Base-by-base conservation (phyloP, 2,888 invertebrate genomes). In the Drosophila ustulata region DNA sequence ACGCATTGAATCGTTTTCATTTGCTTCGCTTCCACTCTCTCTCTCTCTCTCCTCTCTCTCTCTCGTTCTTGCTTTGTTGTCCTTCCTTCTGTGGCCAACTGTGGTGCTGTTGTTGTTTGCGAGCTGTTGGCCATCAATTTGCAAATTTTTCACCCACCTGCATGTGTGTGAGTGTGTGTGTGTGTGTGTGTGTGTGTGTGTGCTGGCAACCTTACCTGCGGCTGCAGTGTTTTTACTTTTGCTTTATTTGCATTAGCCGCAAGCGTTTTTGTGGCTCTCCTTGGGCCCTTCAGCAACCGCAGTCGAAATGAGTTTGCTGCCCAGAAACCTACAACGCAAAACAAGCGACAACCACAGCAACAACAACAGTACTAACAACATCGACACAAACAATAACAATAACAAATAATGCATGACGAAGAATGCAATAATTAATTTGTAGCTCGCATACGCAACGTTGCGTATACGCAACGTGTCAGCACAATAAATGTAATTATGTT, bases 191-290 rank as follows among this genome's bases (percentile, higher is more conserved):
- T 64, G 37, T 39, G 57, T 18, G 41, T 47, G 53, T 51, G 1
- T 18, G 55, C 46, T 26, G 26, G 46, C 37, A 52, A n/a, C 51
- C n/a, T 55, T 45, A 61, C 66, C 61, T 58, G 49, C 43, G 68
- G 61, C 64, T 53, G 59, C 63, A 57, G 30, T 64, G 50, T 66
- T 68, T 69, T 68, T 57, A 61, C 53, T 61, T 72, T 72, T 62
- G 68, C 57, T 66, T 66, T 66, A 76, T 75, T 76, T 72, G 66
- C 64, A 75, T 61, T 66, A 58, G 57, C 76, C 76, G 51, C 76
- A 66, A 75, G 76, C 68, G 56, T 66, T 72, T 75, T 51, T 75
- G 68, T 68, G 58, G 58, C 62, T 18, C 49, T 5, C 28, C 52
- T 41, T 18, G 3, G 39, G 39, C 13, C 13, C 7, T 11, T 1